Evolutionary conservation across 2,888 invertebrate species (phyloP).

Genomic region (Trissolcus japonicus): DNA sequence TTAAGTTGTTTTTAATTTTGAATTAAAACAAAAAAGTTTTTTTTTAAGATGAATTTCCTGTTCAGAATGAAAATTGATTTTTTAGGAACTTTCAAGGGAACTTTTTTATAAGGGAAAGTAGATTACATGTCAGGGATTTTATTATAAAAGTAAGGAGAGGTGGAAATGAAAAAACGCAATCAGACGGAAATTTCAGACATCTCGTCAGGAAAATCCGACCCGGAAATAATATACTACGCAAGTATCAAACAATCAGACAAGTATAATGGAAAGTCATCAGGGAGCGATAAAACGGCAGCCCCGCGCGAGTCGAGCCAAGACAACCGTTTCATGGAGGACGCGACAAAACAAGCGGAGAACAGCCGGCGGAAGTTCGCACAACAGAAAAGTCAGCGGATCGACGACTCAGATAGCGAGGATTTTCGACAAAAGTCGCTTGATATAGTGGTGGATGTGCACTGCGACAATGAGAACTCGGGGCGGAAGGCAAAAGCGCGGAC

Average conservation of each 20-base stretch:
- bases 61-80: too few species aligned
- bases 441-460: slow-evolving; percentile 67
- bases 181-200: slow-evolving; percentile 24
- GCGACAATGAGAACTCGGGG: slow-evolving; percentile 37
- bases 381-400: slow-evolving; percentile 27
- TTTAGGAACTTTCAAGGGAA: slow-evolving; percentile 5
- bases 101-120: too few species aligned
- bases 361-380: slow-evolving; percentile 21
- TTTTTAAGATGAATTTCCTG: too few species aligned
- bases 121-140: too few species aligned
- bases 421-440: slow-evolving; percentile 52
- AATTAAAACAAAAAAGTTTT: too few species aligned
- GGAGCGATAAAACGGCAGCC: slow-evolving; percentile 3
- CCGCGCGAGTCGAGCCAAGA: slow-evolving; percentile 15
- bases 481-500: slow-evolving; percentile 1
- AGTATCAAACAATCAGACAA: slow-evolving; percentile 3
- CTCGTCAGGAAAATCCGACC: slow-evolving; percentile 32
- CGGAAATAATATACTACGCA: slow-evolving; percentile 16
- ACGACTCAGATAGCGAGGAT: slow-evolving; percentile 43
- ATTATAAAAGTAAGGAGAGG: too few species aligned
- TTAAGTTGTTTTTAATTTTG: too few species aligned
- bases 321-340: slow-evolving; percentile 15
- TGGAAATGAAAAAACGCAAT: slow-evolving; percentile 20
- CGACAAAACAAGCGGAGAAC: slow-evolving; percentile 22
- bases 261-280: slow-evolving; percentile 2